A percentile compares a stretch with the other conserved stretches of the same genome.
These are phyloP conservation scores for Spisula subtruncata DNA, from an alignment of 2,888 invertebrate genomes.

Conservation along the genomic window DNA sequence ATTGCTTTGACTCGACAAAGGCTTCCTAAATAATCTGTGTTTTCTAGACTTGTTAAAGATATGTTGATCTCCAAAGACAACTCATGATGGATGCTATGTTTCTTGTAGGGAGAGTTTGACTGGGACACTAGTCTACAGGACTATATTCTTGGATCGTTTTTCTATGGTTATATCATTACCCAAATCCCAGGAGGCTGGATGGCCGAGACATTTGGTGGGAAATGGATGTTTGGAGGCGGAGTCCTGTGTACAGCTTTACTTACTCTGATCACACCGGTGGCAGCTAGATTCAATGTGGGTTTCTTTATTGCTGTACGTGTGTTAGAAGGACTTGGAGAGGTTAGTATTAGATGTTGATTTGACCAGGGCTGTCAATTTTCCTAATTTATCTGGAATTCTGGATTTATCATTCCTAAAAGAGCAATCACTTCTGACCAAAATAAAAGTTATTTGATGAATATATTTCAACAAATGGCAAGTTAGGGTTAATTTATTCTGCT, in stretches of 20 bases:
- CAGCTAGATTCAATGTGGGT: slow-evolving; percentile 91
- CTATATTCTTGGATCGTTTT: slow-evolving; percentile 85
- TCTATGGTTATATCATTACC: slow-evolving; percentile 87
- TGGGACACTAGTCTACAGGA: slow-evolving; percentile 85
- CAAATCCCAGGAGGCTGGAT: slow-evolving; percentile 88
- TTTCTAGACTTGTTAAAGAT: too few species aligned
- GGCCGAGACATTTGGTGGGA: slow-evolving; percentile 95
- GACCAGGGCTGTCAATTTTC: too few species aligned
- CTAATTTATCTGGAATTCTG: too few species aligned
- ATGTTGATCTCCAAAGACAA: too few species aligned
- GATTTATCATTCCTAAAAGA: too few species aligned
- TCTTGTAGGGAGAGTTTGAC: slow-evolving; percentile 81
- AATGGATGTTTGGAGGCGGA: slow-evolving; percentile 94
- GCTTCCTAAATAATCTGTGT: too few species aligned
- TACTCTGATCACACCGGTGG: slow-evolving; percentile 93
- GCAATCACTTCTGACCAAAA: too few species aligned
- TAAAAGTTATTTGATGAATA: too few species aligned
- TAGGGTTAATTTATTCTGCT: too few species aligned
- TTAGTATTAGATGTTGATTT: slow-evolving; percentile 83
- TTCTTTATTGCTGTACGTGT: slow-evolving; percentile 92
- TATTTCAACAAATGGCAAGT: too few species aligned
- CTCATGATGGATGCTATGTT: too few species aligned
- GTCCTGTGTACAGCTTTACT: slow-evolving; percentile 94
- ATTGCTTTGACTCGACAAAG: too few species aligned
- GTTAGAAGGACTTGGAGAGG: slow-evolving; percentile 95